Base-by-base conservation (phyloP, 2,113 vertebrate species). In the Syrrhaptes paradoxus region DNA sequence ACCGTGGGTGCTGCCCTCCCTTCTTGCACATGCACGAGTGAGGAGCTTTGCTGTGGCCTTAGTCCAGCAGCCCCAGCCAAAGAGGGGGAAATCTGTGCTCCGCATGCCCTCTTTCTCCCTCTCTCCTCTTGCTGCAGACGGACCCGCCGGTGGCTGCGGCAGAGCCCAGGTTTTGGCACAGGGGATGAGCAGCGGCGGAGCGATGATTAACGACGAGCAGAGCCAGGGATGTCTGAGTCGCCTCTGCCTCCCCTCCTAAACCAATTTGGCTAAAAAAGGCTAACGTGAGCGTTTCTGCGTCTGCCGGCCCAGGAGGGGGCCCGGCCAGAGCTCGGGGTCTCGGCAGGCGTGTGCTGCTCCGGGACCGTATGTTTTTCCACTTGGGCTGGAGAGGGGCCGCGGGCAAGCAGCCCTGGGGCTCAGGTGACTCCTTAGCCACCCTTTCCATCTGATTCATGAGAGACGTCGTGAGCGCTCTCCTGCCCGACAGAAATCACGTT, bases 371-470 rank as follows among this genome's bases (percentile, higher is more conserved):
- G 68, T 86, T 96, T 96, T 96, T 93, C 95, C 93, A 71, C 61
- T 95, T 32, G 74, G 79, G 75, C 82, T 91, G 94, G 91, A 96
- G 81, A 82, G 89, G 84, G 93, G 94, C 89, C 0, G 71, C 3
- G 65, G 84, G 86, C 91, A 73, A 84, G 80, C 77, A 72, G 89
- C 89, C 22, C 3, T 66, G 0, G 4, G 71, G 89, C 96, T 96
- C 94, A 94, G 96, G 94, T 96, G 96, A 93, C 81, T 95, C 62
- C 89, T 55, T 57, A 85, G 89, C 94, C 4, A 11, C 74, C 91
- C 93, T 87, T 92, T 95, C 87, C 89, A 58, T 91, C 91, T 94
- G 89, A 91, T 87, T 96, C 87, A 89, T 54, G 81, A 78, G 84
- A 48, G 81, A 83, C 10, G 4, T 46, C 1, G 21, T 0, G 5